Evolutionary conservation across 2,888 invertebrate species (phyloP).

Genomic region (Stomorhina lunata): DNA sequence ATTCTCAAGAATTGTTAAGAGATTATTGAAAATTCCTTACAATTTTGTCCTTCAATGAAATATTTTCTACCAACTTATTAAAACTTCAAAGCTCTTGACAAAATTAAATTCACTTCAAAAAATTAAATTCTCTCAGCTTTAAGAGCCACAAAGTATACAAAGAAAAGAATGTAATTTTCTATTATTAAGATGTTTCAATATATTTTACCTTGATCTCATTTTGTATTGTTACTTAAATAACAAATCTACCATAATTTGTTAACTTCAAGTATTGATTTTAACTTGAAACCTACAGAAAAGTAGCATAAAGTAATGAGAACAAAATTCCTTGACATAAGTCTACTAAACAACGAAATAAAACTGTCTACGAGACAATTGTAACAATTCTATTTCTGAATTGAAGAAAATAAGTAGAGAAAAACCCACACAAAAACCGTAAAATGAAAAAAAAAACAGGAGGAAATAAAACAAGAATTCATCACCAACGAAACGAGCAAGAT

Average conservation of each 20-base stretch:
- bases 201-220: conserved; percentile 28
- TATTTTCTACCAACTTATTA: no score
- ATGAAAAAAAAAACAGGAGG: neutral
- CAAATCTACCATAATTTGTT: conserved; percentile 45
- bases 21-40: no score
- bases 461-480: conserved; percentile 1
- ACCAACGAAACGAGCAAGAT: conserved; percentile 10
- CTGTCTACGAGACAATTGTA: conserved; percentile 50
- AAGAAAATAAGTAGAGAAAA: neutral
- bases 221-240: no score
- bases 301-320: no score
- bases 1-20: no score
- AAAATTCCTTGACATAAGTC: conserved; percentile 35
- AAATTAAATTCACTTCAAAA: no score
- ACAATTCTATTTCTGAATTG: conserved; percentile 54
- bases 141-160: no score
- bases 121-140: neutral
- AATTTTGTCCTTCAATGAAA: no score
- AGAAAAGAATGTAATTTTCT: neutral
- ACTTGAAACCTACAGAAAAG: neutral
- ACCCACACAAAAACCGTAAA: conserved; percentile 1
- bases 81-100: no score
- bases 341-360: conserved; percentile 25
- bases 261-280: conserved; percentile 50
- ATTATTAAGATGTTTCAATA: conserved; percentile 5